Conservation (phyloP, 2,797 vertebrate species). For the Microctenopoma lineatum region DNA sequence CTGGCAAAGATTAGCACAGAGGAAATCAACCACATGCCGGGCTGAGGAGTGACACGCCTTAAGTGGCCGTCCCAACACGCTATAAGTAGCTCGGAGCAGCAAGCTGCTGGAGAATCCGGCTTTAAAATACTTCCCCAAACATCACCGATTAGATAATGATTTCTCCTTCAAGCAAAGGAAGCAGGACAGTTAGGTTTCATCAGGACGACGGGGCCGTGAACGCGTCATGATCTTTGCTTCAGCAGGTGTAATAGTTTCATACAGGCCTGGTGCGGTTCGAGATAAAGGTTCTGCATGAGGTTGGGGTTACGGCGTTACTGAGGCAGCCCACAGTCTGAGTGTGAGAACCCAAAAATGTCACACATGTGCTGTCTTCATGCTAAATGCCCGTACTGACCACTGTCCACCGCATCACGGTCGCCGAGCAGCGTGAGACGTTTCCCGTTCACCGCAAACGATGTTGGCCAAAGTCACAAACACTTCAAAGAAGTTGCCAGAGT, state of each 20-base stretch:
- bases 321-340: too few relatives aligned
- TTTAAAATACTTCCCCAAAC: conserved; percentile 72
- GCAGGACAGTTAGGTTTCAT: conserved; percentile 37
- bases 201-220: conserved; percentile 29
- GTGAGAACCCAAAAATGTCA: too few relatives aligned
- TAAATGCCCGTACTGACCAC: too few relatives aligned
- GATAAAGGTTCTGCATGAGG: too few relatives aligned
- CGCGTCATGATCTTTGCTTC: conserved; percentile 19
- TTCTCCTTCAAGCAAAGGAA: conserved; percentile 33
- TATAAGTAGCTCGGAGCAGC: conserved; percentile 53
- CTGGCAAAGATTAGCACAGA: conserved; percentile 72
- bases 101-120: conserved; percentile 49
- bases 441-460: background rate
- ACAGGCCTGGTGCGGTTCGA: background rate
- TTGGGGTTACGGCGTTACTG: too few relatives aligned
- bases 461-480: too few relatives aligned
- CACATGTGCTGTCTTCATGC: too few relatives aligned
- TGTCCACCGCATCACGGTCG: too few relatives aligned
- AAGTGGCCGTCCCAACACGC: background rate
- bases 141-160: conserved; percentile 72
- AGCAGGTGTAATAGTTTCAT: background rate
- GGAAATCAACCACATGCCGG: conserved; percentile 61
- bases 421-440: too few relatives aligned
- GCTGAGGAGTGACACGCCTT: conserved; percentile 47
- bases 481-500: background rate